phyloP scores from a whole-genome alignment of 1,140 invertebrate genomes.

The Vanessa atalanta region DNA sequence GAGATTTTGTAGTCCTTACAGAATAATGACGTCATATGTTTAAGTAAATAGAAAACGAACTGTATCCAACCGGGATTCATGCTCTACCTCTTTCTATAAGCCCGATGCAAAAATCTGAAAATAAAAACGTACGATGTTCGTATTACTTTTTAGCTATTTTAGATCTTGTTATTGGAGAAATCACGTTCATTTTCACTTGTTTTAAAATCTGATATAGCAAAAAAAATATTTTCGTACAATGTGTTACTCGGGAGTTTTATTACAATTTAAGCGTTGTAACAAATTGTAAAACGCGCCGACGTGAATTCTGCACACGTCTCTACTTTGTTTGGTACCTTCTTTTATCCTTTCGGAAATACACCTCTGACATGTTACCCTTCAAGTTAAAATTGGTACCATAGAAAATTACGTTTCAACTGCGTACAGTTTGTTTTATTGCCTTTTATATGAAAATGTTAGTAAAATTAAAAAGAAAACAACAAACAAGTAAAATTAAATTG shows the following conservation, averaged over 20 bases:
- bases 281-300: slow-evolving; percentile 75
- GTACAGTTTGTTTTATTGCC: slow-evolving; percentile 47
- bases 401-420: slow-evolving; percentile 45
- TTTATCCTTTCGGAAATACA: slow-evolving; percentile 62
- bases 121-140: slow-evolving; percentile 27
- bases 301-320: slow-evolving; percentile 68
- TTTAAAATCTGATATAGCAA: slow-evolving; percentile 39
- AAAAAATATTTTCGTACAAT: slow-evolving; percentile 37
- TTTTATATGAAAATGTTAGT: slow-evolving; percentile 34
- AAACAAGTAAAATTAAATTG: not conserved
- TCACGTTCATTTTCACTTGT: slow-evolving; percentile 23
- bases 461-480: slow-evolving; percentile 18
- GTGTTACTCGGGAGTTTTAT: slow-evolving; percentile 71
- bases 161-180: slow-evolving; percentile 10
- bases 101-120: slow-evolving; percentile 43
- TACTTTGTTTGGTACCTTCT: slow-evolving; percentile 64
- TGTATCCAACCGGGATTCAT: slow-evolving; percentile 70
- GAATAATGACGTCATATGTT: slow-evolving; percentile 75
- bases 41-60: slow-evolving; percentile 75
- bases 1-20: slow-evolving; percentile 59
- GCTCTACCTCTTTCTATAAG: slow-evolving; percentile 74
- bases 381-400: slow-evolving; percentile 38
- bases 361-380: slow-evolving; percentile 55
- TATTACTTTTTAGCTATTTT: not conserved
- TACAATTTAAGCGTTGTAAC: slow-evolving; percentile 77